Evolutionary conservation across 2,888 invertebrate genomes (phyloP).

Genomic region (Drosophila testacea): DNA sequence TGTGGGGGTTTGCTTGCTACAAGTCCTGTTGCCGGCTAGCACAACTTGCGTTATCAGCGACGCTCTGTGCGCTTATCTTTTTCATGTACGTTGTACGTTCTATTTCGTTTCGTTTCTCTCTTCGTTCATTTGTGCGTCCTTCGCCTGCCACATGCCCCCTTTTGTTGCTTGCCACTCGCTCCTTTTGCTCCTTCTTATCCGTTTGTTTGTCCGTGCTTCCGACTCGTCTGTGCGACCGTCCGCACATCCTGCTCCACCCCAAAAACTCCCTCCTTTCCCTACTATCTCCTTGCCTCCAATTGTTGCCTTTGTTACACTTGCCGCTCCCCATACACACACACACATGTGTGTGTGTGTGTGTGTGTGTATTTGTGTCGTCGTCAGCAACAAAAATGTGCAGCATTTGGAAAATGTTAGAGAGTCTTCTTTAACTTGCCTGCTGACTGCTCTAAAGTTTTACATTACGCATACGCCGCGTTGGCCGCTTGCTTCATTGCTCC

Average conservation of each 20-base stretch:
- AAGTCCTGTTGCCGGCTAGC: slow-evolving; percentile 39
- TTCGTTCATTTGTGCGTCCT: slow-evolving; percentile 40
- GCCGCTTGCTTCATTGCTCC: slow-evolving; percentile 9
- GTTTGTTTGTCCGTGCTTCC: slow-evolving; percentile 80
- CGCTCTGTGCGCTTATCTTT: slow-evolving; percentile 76
- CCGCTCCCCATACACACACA: slow-evolving; percentile 12
- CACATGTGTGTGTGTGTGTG: slow-evolving; percentile 26
- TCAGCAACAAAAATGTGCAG: slow-evolving; percentile 69
- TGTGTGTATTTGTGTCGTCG: slow-evolving; percentile 58
- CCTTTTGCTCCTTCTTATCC: slow-evolving; percentile 68
- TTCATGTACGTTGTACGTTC: slow-evolving; percentile 68
- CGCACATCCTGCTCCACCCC: slow-evolving; percentile 72
- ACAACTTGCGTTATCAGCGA: slow-evolving; percentile 72
- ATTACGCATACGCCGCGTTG: slow-evolving; percentile 74
- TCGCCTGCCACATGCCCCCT: slow-evolving; percentile 19
- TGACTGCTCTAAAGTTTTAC: slow-evolving; percentile 38
- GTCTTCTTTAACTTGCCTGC: slow-evolving; percentile 33
- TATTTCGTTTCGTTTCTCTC: slow-evolving; percentile 19
- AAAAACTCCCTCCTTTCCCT: slow-evolving; percentile 1
- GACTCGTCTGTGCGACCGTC: slow-evolving; percentile 79
- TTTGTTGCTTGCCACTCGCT: slow-evolving; percentile 8
- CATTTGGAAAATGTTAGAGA: slow-evolving; percentile 69
- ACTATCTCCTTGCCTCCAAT: neutral
- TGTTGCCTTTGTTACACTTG: slow-evolving; percentile 30
- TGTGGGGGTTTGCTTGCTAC: neutral